Base-by-base conservation (phyloP, 2,888 invertebrate species). In the Drosophila cognata region DNA sequence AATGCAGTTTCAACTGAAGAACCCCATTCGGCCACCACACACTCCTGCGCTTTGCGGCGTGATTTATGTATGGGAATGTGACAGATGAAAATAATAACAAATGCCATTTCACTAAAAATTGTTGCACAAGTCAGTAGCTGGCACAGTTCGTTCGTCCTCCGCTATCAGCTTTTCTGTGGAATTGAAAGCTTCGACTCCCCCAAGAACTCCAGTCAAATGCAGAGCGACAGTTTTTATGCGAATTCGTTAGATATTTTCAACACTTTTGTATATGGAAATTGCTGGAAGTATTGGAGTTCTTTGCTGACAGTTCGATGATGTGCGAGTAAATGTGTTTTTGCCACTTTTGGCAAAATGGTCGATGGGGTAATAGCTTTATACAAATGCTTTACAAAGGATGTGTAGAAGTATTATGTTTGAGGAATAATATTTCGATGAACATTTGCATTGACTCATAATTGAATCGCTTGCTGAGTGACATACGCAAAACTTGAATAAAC, bases 1-100 rank as follows among this genome's bases (percentile, higher is more conserved):
- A 65, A 72, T 65, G 72, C 72, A 58, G 41, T 72, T 65, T 48
- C 48, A 16, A 46, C 35, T n/a, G 64, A 29, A 48, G 29, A 70
- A 70, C 69, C 72, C 65, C 72, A 72, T 72, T 46, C 72, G 58
- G 58, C 53, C 36, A 28, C 53, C 50, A 21, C 64, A 63, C 64
- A 66, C 59, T 51, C 52, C 51, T 28, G 38, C 41, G 68, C 66
- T 61, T 63, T 79, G 66, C 69, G 61, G 71, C 72, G 67, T 85
- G 82, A 85, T 85, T 82, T 82, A 82, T 82, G 82, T 85, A 82
- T 82, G 82, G 70, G 82, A 69, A 82, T 80, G 72, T 85, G 82
- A 75, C 85, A 77, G 82, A 74, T 80, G 72, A 63, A 85, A 77
- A 81, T 88, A 88, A 82, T 78, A 57, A 43, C 10, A 87, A 76